These are phyloP conservation scores for Drosophila ironensis DNA, from an alignment of 1,140 invertebrate species.

Conservation along the genomic window DNA sequence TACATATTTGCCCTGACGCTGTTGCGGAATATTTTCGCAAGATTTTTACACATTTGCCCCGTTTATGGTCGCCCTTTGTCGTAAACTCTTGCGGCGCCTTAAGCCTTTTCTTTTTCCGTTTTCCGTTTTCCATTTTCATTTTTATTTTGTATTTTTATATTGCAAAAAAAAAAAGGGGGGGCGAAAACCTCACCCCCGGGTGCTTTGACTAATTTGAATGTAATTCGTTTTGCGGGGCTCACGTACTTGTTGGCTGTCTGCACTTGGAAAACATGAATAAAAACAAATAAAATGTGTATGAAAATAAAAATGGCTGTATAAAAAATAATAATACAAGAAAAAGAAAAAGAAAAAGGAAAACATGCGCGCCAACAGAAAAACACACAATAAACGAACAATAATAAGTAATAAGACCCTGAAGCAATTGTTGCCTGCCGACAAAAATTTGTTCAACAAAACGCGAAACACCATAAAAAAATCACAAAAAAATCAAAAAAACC, in stretches of 20 bases:
- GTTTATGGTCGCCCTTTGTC: slow-evolving; percentile 38
- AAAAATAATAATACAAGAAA: slow-evolving; percentile 7
- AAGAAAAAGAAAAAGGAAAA: slow-evolving; percentile 21
- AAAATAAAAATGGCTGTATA: slow-evolving; percentile 10
- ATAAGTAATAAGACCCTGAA: slow-evolving; percentile 68
- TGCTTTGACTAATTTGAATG: slow-evolving; percentile 66
- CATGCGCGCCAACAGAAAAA: slow-evolving; percentile 38
- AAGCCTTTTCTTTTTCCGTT: slow-evolving; percentile 2
- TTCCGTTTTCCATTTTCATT: neutral
- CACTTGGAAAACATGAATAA: slow-evolving; percentile 44
- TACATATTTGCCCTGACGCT: slow-evolving; percentile 4
- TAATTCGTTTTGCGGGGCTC: slow-evolving; percentile 52
- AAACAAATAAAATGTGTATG: slow-evolving; percentile 29
- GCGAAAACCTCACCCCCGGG: neutral
- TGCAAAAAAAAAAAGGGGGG: too few species aligned
- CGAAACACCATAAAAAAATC: slow-evolving; percentile 31
- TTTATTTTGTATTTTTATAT: neutral
- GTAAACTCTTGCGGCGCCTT: slow-evolving; percentile 32
- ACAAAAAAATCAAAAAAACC: neutral
- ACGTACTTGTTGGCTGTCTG: slow-evolving; percentile 43
- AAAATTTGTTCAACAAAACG: slow-evolving; percentile 52
- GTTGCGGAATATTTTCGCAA: slow-evolving; percentile 8
- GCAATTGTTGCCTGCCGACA: slow-evolving; percentile 38
- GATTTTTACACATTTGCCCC: slow-evolving; percentile 45
- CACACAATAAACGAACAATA: slow-evolving; percentile 69